Evolutionary conservation across 2,888 invertebrate species (phyloP), one percentile per base, ranked within the genome.

Genomic region (Thelaira solivaga): DNA sequence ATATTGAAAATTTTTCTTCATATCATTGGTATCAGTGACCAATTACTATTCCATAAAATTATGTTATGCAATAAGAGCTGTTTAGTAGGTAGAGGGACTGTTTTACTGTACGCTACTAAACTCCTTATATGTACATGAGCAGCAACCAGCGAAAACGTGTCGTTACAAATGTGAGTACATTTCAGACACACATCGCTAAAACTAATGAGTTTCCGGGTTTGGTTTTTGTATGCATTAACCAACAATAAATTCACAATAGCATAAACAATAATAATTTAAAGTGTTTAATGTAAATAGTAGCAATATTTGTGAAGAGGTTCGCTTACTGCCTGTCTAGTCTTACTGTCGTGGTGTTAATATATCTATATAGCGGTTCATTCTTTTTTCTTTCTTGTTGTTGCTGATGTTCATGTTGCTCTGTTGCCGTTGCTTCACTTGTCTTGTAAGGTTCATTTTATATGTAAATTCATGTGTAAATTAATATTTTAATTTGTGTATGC

Each of bases 401-500:
- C 3, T 57, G 36, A 24, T 53, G 53, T 61, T 61, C 2, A n/a
- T 31, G n/a, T 69, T 47, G 11, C 16, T 20, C 4, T 31, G 20
- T 13, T 41, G 29, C 10, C 53, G 41, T 20, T 71, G 62, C 8
- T 55, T 51, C 47, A 64, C 13, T 72, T 72, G 72, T 55, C 55
- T 55, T 72, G 55, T 64, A 72, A 55, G 62, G 22, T 59, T 64
- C 62, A 77, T 73, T 73, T 73, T 68, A 45, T 59, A 77, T 73
- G 72, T 64, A 73, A 68, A 76, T 76, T 61, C 49, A 41, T 49
- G 67, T 77, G 62, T 51, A 67, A 77, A 73, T 68, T 73, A 73
- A 77, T 68, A 73, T 57, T 73, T 73, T 68, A 68, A 73, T 73
- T 73, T 77, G 73, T 59, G 72, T 64, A 77, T 77, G 73, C 64